A percentile compares a stretch with the other conserved stretches of the same genome.
These are phyloP conservation scores for Eustalomyia histrio DNA, from an alignment of 2,888 invertebrate genomes.

Conservation along the genomic window DNA sequence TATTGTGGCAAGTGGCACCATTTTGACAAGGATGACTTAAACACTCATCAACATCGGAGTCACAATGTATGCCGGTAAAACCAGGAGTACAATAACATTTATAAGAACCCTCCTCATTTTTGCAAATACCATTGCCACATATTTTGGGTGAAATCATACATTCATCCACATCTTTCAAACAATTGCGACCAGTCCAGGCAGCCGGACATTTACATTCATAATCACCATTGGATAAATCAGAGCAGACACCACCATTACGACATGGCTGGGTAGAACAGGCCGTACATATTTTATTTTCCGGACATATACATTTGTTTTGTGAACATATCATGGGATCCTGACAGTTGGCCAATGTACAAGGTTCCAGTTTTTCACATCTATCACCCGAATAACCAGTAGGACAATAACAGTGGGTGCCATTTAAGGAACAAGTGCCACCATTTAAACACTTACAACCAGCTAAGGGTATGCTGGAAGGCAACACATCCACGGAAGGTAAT, in stretches of 20 bases:
- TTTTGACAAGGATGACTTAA: slow-evolving; percentile 91
- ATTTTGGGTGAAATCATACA: slow-evolving; percentile 81
- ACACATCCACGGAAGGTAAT: slow-evolving; percentile 69
- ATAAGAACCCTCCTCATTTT: slow-evolving; percentile 88
- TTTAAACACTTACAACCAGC: slow-evolving; percentile 77
- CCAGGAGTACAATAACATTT: slow-evolving; percentile 94
- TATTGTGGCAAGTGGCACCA: slow-evolving; percentile 89
- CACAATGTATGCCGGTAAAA: slow-evolving; percentile 90
- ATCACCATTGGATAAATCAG: slow-evolving; percentile 81
- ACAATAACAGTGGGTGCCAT: slow-evolving; percentile 78
- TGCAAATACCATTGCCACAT: slow-evolving; percentile 91
- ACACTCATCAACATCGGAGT: slow-evolving; percentile 93
- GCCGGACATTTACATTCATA: slow-evolving; percentile 83
- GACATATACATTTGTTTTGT: slow-evolving; percentile 78
- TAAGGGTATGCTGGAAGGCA: slow-evolving; percentile 38
- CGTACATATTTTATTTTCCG: slow-evolving; percentile 79
- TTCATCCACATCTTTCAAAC: slow-evolving; percentile 87
- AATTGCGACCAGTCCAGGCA: slow-evolving; percentile 82
- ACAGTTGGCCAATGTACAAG: slow-evolving; percentile 75
- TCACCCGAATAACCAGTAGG: slow-evolving; percentile 76
- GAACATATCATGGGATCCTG: slow-evolving; percentile 78
- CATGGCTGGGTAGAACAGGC: slow-evolving; percentile 83
- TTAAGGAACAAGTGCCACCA: slow-evolving; percentile 78
- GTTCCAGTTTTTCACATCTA: slow-evolving; percentile 77
- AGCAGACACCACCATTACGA: slow-evolving; percentile 84